Evolutionary conservation across 2,888 invertebrate genomes (phyloP).

Genomic region (Diarsia rubi): DNA sequence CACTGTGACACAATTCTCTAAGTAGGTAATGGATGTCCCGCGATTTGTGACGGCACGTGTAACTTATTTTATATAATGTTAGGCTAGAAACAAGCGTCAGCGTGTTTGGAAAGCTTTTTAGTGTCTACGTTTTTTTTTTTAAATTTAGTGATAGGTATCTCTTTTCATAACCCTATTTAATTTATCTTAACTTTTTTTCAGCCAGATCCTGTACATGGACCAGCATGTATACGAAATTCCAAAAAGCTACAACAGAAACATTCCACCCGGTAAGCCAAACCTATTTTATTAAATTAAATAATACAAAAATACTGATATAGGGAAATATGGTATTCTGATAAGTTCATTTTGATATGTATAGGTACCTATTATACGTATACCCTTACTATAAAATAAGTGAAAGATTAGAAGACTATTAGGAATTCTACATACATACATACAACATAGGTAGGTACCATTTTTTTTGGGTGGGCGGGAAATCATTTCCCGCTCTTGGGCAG

Average conservation of each 20-base stretch:
- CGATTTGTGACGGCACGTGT: constrained; percentile 6
- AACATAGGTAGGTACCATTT: not conserved
- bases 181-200: constrained; percentile 83
- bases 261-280: constrained; percentile 86
- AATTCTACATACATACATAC: not conserved
- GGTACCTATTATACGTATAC: too few species aligned
- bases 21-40: not conserved
- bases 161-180: constrained; percentile 68
- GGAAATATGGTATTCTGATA: not conserved
- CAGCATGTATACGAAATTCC: constrained; percentile 88
- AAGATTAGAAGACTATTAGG: not conserved
- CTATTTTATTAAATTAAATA: not conserved
- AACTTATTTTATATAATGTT: not conserved
- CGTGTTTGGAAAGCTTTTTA: not conserved
- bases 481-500: too few species aligned
- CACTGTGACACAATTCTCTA: constrained; percentile 5
- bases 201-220: constrained; percentile 91
- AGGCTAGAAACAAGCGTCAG: too few species aligned
- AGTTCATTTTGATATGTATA: too few species aligned
- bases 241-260: constrained; percentile 89
- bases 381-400: not conserved
- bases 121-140: not conserved
- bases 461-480: too few species aligned
- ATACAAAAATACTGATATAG: not conserved
- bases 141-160: too few species aligned